Evolutionary conservation across 1,140 invertebrate genomes (phyloP).

Genomic region (Heliothis virescens): DNA sequence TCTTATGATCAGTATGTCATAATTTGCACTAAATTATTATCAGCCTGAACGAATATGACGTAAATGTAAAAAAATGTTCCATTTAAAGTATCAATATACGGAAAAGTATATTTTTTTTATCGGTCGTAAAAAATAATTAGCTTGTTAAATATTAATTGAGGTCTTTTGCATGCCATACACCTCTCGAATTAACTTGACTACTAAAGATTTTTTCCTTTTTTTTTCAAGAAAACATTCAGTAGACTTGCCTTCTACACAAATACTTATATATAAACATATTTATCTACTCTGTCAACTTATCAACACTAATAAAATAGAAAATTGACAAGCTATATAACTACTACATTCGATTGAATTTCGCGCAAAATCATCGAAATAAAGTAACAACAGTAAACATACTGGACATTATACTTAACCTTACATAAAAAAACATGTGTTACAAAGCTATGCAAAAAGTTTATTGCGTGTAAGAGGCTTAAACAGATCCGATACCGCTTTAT

Average conservation of each 20-base stretch:
- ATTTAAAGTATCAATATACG: constrained; percentile 23
- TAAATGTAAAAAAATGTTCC: constrained; percentile 15
- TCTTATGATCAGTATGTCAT: constrained; percentile 36
- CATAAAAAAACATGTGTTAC: background rate
- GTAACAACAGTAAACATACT: constrained; percentile 11
- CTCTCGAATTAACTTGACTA: too few species aligned
- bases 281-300: background rate
- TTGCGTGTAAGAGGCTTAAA: constrained; percentile 38
- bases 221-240: too few species aligned
- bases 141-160: background rate
- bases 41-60: constrained; percentile 9
- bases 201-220: too few species aligned
- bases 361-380: constrained; percentile 1
- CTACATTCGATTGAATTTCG: constrained; percentile 3
- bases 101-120: constrained; percentile 38
- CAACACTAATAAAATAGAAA: background rate
- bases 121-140: constrained; percentile 39
- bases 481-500: constrained; percentile 40
- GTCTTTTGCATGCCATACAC: too few species aligned
- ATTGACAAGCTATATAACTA: background rate
- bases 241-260: too few species aligned
- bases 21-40: constrained; percentile 18
- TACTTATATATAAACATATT: too few species aligned
- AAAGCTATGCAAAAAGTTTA: constrained; percentile 26
- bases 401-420: constrained; percentile 5